Evolutionary conservation across 2,797 vertebrate species (phyloP).

Genomic region (Dendrocincla fuliginosa): DNA sequence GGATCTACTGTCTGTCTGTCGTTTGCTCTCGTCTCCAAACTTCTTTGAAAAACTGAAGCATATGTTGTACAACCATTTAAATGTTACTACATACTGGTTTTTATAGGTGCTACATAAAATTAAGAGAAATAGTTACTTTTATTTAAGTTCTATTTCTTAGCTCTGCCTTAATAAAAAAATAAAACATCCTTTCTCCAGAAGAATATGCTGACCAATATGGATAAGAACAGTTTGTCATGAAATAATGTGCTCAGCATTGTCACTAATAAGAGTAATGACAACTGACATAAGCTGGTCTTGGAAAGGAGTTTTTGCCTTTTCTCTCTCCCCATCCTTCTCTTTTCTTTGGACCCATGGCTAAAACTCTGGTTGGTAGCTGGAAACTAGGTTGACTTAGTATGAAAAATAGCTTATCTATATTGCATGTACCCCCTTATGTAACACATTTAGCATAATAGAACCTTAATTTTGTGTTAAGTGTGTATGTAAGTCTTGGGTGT

Average conservation of each 20-base stretch:
- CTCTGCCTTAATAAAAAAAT: background rate
- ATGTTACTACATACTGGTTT: background rate
- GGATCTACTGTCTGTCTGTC: accelerated
- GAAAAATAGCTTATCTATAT: background rate
- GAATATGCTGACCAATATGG: background rate
- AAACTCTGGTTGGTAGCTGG: background rate
- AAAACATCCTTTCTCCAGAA: background rate
- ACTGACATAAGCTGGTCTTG: background rate
- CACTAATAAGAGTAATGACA: background rate
- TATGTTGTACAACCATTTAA: background rate
- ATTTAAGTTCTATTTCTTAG: background rate
- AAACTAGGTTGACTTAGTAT: background rate
- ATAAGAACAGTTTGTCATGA: background rate
- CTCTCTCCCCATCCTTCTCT: background rate
- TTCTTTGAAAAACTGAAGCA: background rate
- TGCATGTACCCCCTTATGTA: background rate
- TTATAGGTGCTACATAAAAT: background rate
- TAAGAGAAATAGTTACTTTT: background rate
- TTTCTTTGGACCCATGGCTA: background rate
- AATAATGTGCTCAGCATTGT: background rate
- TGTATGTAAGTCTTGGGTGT: background rate
- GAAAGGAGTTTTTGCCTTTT: background rate
- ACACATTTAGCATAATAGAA: background rate
- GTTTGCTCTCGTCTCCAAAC: background rate
- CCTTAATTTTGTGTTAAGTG: background rate